phyloP scores from a whole-genome alignment of 2,113 vertebrate species.

The Paraplagusia blochii region DNA sequence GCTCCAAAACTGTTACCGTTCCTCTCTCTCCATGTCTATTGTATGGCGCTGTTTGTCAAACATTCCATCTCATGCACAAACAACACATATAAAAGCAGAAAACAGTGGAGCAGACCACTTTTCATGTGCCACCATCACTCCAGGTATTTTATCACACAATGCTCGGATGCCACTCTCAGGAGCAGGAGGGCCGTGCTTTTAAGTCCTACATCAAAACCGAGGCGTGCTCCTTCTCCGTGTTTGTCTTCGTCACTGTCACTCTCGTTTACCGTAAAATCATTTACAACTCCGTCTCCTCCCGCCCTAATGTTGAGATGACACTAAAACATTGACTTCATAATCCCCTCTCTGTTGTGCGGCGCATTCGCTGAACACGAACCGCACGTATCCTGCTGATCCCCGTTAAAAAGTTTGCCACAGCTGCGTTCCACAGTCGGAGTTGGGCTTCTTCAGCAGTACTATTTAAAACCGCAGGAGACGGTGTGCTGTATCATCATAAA shows the following conservation, averaged over 20 bases:
- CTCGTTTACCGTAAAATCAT: slow-evolving; percentile 14
- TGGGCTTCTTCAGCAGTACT: neutral
- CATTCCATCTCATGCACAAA: slow-evolving; percentile 30
- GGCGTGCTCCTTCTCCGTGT: slow-evolving; percentile 24
- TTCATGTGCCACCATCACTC: slow-evolving; percentile 59
- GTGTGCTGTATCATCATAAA: neutral
- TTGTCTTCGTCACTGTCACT: slow-evolving; percentile 14
- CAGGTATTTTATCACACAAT: slow-evolving; percentile 42
- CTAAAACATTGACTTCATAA: neutral
- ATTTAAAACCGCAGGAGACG: neutral
- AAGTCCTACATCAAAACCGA: slow-evolving; percentile 49
- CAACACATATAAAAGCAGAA: slow-evolving; percentile 32
- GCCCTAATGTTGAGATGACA: neutral
- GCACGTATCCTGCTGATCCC: neutral
- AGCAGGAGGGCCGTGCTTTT: slow-evolving; percentile 40
- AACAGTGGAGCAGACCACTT: slow-evolving; percentile 35
- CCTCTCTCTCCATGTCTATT: slow-evolving; percentile 32
- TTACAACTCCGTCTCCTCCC: neutral
- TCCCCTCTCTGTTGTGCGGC: neutral
- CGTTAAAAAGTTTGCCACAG: neutral
- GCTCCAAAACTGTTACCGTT: neutral
- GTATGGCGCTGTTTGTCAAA: slow-evolving; percentile 55
- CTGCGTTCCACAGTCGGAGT: neutral
- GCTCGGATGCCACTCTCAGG: slow-evolving; percentile 32
- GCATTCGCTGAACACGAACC: neutral